Evolutionary conservation across 2,888 invertebrate genomes (phyloP), one percentile per base, ranked within the genome.

Genomic region (Leptinotarsa rubiginosa): DNA sequence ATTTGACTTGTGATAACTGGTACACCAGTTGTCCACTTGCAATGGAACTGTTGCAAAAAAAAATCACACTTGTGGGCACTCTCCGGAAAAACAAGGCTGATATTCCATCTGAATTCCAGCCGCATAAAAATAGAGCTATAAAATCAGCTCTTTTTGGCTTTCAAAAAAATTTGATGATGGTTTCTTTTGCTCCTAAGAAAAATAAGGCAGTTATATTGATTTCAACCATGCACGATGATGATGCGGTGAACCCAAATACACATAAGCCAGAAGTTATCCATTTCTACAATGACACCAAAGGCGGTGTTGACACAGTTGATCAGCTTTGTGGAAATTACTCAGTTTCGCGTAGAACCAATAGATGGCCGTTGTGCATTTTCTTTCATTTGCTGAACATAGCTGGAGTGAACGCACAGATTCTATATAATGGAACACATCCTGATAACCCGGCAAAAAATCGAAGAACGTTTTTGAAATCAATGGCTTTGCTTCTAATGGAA

Each of bases 11-110:
- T 68, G 68, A 68, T 68, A 68, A 68, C 67, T 83, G 81, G 80
- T 82, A 81, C 66, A 77, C 81, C 16, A 82, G 80, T 77, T 77
- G 74, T 67, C 79, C 81, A 41, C 73, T 83, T 49, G 78, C 79
- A 13, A 73, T 75, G 67, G 54, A 74, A 54, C 75, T 82, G 41
- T 77, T 80, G 52, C 72, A 65, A 65, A 65, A 68, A 68, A 25
- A 25, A 52, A 68, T 81, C 54, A 79, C 80, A 22, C 74, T 79
- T 74, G 66, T 80, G 56, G 80, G 80, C 22, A 81, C 81, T 20
- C 52, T 80, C 56, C 80, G 78, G 74, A 80, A 80, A 54, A 81
- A 81, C 70, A 80, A 81, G 72, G 50, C 67, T 49, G 72, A 75
- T 52, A 65, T 75, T 59, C 72, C 72, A 56, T 20, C 22, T 41